Base-by-base conservation (phyloP, 2,113 vertebrate species). In the Asarcornis scutulata region DNA sequence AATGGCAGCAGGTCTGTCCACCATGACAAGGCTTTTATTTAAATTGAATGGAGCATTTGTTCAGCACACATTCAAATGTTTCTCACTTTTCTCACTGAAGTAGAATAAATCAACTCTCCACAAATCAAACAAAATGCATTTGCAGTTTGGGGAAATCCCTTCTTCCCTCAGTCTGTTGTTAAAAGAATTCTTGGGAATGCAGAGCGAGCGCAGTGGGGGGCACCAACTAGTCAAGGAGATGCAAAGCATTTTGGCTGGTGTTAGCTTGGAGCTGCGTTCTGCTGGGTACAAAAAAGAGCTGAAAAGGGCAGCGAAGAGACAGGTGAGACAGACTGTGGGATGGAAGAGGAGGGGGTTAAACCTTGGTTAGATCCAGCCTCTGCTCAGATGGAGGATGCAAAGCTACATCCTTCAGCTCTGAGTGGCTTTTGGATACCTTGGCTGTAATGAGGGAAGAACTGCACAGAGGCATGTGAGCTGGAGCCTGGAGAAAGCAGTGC, bases 251-350 rank as follows among this genome's bases (percentile, higher is more conserved):
- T 34, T 1, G 11, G 17, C 50, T 83, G 87, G 81, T 31, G 26
- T 34, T 68, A 36, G 74, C 62, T 87, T 34, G 38, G 77, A 17
- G 60, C 68, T 83, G 34, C 11, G 6, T 58, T 58, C 22, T 58
- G 31, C 53, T 5, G 31, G 11, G 72, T 23, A 42, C 48, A 52
- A 23, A 17, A 53, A 25, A 72, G 27, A 74, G 32, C 9, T 44
- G 58, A 58, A 59, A 38, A 22, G 75, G 62, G 32, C 21, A 21
- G 64, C 36, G 17, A 56, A 56, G 55, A 36, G 66, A 12, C 0
- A 2, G 64, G 42, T 48, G 46, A 48, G 46, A 48, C 16, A 18
- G 67, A 4, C 25, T 4, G 17, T 0, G 0, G 62, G 69, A 3
- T 64, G 55, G 58, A 56, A 2, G 5, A 66, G 11, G 53, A 73